Conservation (phyloP, 2,113 vertebrate genomes). For the Dolichotis patagonum region DNA sequence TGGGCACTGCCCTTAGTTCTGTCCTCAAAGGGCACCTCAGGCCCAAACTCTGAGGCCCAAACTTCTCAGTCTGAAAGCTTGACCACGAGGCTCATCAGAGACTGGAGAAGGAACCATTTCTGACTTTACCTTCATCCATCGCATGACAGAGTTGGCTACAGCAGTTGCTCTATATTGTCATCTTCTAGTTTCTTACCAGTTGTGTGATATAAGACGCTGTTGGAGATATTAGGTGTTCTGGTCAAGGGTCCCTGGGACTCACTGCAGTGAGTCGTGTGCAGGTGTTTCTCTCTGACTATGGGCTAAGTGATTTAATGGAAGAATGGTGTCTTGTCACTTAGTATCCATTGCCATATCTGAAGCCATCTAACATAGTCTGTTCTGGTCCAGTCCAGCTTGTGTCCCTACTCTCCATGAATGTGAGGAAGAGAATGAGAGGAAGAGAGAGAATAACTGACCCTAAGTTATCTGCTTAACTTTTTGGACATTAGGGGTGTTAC, state of each 20-base stretch:
- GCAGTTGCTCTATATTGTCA: background rate
- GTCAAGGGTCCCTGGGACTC: background rate
- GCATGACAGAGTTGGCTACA: background rate
- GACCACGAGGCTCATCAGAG: background rate
- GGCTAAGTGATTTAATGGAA: background rate
- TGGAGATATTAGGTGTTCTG: background rate
- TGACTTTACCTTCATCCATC: background rate
- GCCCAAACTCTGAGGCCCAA: background rate
- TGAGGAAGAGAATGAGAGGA: background rate
- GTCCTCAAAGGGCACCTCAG: background rate
- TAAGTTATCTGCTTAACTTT: background rate
- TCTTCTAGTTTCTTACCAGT: background rate
- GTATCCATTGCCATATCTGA: background rate
- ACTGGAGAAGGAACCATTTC: background rate
- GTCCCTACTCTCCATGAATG: background rate
- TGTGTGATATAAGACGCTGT: background rate
- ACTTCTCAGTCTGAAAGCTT: slow-evolving; percentile 24
- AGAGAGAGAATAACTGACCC: background rate
- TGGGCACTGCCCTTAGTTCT: background rate
- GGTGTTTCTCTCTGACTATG: background rate
- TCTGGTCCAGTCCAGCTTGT: background rate
- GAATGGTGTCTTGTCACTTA: background rate
- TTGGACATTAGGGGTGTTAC: background rate
- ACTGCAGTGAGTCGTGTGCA: background rate
- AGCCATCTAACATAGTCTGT: background rate